Evolutionary conservation across 2,113 vertebrate genomes (phyloP).

Genomic region (Hyaena hyaena): DNA sequence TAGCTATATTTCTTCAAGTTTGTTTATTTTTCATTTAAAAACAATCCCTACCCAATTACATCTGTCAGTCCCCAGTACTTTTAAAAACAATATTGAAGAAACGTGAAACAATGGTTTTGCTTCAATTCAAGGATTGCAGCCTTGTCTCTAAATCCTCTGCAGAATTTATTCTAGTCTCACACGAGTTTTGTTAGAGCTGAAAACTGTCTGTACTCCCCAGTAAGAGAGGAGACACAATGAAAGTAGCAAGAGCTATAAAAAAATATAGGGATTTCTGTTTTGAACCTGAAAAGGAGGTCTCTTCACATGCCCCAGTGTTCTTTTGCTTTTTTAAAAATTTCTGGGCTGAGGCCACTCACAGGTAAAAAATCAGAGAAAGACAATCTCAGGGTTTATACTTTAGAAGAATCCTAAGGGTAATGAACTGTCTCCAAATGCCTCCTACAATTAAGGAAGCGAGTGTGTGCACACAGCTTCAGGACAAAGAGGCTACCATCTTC

Average conservation of each 20-base stretch:
- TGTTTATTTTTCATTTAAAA: constrained; percentile 47
- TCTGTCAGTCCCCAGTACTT: not conserved
- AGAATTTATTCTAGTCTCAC: not conserved
- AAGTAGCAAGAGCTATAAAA: not conserved
- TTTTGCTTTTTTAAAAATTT: not conserved
- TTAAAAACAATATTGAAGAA: constrained; percentile 1
- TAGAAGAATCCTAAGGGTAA: not conserved
- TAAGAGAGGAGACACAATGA: not conserved
- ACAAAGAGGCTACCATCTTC: not conserved
- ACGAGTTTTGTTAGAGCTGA: not conserved
- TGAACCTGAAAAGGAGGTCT: not conserved
- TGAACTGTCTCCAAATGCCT: not conserved
- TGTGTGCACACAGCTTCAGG: not conserved
- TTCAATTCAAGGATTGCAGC: not conserved
- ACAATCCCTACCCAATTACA: constrained; percentile 37
- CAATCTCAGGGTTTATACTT: not conserved
- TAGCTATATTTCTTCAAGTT: not conserved
- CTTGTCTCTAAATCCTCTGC: not conserved
- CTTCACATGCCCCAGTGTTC: not conserved
- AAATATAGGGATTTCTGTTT: not conserved
- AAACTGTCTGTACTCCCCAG: not conserved
- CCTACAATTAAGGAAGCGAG: not conserved
- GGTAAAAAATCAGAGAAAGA: not conserved
- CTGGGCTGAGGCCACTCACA: not conserved
- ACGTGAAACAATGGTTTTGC: constrained; percentile 7